These are phyloP conservation scores for Pseudorasbora parva DNA, from an alignment of 2,113 vertebrate species.

Conservation along the genomic window DNA sequence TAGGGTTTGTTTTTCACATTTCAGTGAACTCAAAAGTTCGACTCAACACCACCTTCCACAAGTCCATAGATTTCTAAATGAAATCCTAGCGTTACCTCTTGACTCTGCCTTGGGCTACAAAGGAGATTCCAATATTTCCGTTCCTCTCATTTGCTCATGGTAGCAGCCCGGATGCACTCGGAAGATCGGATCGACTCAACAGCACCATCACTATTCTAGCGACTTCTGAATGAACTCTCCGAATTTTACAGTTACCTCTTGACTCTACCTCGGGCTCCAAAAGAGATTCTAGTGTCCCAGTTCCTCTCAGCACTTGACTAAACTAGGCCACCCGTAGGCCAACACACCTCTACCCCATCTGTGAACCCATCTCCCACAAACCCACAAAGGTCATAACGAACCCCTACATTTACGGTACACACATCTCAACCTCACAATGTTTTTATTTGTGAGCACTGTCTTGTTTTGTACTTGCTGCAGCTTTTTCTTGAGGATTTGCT, in stretches of 20 bases:
- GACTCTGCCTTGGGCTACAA: not conserved
- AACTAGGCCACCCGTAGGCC: constrained; percentile 8
- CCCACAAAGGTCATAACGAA: not conserved
- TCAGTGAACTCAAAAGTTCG: not conserved
- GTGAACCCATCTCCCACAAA: not conserved
- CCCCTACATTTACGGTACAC: not conserved
- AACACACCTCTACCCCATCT: constrained; percentile 1
- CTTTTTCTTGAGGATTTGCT: not conserved
- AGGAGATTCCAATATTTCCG: not conserved
- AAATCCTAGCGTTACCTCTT: not conserved
- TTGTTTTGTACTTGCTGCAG: not conserved
- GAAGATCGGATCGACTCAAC: not conserved
- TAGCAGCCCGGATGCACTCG: not conserved
- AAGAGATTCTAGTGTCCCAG: not conserved
- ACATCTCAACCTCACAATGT: not conserved
- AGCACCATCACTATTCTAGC: not conserved
- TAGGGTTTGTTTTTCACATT: not conserved
- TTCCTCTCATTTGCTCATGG: not conserved
- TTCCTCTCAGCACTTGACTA: not conserved
- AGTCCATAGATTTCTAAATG: not conserved
- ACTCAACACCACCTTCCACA: not conserved
- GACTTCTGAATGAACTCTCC: not conserved
- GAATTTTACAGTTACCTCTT: not conserved
- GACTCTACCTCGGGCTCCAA: not conserved
- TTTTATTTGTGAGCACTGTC: not conserved